These are phyloP conservation scores for Taxidea taxus DNA, from an alignment of 2,113 vertebrate species.

Conservation along the genomic window DNA sequence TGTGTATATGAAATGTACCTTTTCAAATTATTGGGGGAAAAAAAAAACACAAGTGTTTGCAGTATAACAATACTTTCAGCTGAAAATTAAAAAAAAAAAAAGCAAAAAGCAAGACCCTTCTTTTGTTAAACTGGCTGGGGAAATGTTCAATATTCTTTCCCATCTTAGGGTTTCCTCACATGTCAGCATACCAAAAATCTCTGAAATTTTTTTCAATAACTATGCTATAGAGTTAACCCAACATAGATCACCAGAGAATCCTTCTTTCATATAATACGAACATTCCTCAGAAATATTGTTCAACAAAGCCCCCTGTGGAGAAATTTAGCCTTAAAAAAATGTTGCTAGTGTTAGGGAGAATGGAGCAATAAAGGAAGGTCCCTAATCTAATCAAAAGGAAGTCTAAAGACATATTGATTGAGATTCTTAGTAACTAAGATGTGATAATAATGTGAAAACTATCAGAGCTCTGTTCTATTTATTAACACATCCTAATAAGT, in stretches of 20 bases:
- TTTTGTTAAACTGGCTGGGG: background rate
- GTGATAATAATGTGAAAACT: background rate
- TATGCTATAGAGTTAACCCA: background rate
- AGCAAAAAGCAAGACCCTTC: background rate
- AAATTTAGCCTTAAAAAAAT: background rate
- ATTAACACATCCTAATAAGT: background rate
- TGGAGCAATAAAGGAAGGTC: background rate
- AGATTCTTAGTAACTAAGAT: background rate
- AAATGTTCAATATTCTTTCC: background rate
- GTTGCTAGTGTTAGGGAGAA: background rate
- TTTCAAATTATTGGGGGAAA: background rate
- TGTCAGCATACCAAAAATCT: background rate
- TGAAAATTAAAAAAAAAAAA: background rate
- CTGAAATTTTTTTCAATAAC: background rate
- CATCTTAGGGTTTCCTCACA: background rate
- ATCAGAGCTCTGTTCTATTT: background rate
- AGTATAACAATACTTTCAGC: background rate
- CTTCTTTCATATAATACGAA: background rate
- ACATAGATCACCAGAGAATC: background rate
- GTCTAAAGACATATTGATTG: background rate
- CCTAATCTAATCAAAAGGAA: background rate
- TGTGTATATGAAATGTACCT: background rate
- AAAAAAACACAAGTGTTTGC: background rate
- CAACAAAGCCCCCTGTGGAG: background rate
- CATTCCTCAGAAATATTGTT: background rate